Conservation (phyloP, 2,888 invertebrate genomes). For the Osedax fenrisi region DNA sequence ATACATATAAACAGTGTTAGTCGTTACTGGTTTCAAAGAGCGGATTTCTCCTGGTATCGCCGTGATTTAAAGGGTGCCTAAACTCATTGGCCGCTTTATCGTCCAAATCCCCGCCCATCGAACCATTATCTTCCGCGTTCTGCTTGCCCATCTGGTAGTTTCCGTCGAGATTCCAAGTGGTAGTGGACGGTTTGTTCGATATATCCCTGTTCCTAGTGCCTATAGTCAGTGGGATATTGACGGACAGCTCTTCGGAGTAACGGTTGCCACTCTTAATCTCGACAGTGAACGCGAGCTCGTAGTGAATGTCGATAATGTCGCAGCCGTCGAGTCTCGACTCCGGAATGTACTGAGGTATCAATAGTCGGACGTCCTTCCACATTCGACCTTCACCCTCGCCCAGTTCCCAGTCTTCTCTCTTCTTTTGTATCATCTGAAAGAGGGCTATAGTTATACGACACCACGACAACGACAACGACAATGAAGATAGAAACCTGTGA, state of each 20-base stretch:
- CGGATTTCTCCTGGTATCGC: slow-evolving; percentile 34
- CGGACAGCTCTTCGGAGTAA: slow-evolving; percentile 36
- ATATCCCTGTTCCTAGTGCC: slow-evolving; percentile 37
- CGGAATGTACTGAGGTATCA: slow-evolving; percentile 48
- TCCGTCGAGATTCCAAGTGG: not conserved
- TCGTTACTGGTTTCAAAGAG: slow-evolving; percentile 22
- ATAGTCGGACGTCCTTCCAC: slow-evolving; percentile 46
- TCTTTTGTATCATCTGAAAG: slow-evolving; percentile 39
- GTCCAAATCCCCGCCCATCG: slow-evolving; percentile 5
- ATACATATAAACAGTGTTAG: no score
- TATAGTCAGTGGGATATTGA: slow-evolving; percentile 43
- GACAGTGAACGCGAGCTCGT: slow-evolving; percentile 45
- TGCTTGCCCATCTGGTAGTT: not conserved
- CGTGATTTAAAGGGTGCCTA: slow-evolving; percentile 34
- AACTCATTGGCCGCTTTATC: slow-evolving; percentile 30
- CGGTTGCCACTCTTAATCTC: slow-evolving; percentile 42
- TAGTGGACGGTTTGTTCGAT: not conserved
- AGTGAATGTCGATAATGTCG: slow-evolving; percentile 48
- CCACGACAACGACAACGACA: no score
- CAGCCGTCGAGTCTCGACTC: slow-evolving; percentile 47
- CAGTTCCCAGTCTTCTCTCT: slow-evolving; percentile 46
- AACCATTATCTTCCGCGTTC: not conserved
- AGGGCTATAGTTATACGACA: no score
- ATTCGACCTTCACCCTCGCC: slow-evolving; percentile 43
- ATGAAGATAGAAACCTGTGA: no score